A percentile compares a stretch with the other conserved stretches of the same genome.
Conservation (phyloP, 2,113 vertebrate genomes). For the Diadophis punctatus region DNA sequence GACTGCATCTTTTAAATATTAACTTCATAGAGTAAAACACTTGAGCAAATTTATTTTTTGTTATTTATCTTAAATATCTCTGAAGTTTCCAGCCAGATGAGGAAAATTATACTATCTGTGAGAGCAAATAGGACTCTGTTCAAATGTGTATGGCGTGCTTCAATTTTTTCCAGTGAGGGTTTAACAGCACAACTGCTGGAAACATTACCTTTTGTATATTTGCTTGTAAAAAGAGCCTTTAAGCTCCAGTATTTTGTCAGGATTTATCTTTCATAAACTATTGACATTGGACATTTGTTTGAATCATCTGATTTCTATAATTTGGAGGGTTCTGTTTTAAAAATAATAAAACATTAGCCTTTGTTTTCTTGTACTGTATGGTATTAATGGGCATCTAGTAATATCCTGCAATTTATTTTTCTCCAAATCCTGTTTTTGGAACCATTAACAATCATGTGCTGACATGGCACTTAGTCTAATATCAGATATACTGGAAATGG, state of each 20-base stretch:
- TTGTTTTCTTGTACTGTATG: conserved; percentile 5
- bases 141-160: too few relatives aligned
- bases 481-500: neutral
- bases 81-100: neutral
- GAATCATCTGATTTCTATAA: conserved; percentile 23
- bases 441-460: neutral
- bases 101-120: neutral
- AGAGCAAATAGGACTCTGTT: neutral
- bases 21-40: neutral
- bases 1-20: neutral
- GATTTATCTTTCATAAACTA: neutral
- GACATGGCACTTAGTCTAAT: neutral
- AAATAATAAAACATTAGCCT: conserved; percentile 23
- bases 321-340: conserved; percentile 8
- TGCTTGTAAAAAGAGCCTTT: neutral
- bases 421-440: neutral
- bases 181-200: neutral
- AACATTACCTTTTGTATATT: neutral
- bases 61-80: neutral
- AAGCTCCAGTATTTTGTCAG: neutral
- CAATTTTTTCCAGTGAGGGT: neutral
- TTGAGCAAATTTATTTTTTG: neutral
- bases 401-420: neutral
- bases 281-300: neutral
- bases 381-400: neutral